Percentiles rank a stretch among this genome's conserved stretches.
These are phyloP conservation scores for Drosophila erecta DNA, from an alignment of 1,140 invertebrate species.

Conservation along the genomic window DNA sequence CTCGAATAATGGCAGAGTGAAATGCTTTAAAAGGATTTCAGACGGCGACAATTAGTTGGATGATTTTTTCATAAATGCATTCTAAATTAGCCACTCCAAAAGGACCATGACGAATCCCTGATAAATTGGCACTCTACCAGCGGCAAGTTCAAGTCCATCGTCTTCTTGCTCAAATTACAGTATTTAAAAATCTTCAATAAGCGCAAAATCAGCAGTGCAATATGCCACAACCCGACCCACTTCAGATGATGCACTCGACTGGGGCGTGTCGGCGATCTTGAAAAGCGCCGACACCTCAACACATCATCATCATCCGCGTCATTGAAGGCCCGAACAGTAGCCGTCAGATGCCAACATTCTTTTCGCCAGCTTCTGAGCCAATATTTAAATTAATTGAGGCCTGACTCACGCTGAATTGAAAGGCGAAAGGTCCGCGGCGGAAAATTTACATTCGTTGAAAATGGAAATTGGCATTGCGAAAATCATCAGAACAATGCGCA, in stretches of 20 bases:
- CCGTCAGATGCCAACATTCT: slow-evolving; percentile 45
- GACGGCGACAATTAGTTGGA: slow-evolving; percentile 55
- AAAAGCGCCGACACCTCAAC: slow-evolving; percentile 53
- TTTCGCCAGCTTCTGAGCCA: slow-evolving; percentile 21
- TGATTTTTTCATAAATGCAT: slow-evolving; percentile 74
- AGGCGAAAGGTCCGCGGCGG: slow-evolving; percentile 8
- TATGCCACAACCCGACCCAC: slow-evolving; percentile 21
- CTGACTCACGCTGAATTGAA: slow-evolving; percentile 31
- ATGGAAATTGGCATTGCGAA: slow-evolving; percentile 35
- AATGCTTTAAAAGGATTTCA: slow-evolving; percentile 45
- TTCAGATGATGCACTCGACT: slow-evolving; percentile 41
- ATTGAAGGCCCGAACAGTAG: slow-evolving; percentile 37
- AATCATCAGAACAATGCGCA: slow-evolving; percentile 22
- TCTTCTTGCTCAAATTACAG: slow-evolving; percentile 56
- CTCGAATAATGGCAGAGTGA: slow-evolving; percentile 26
- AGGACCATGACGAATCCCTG: slow-evolving; percentile 52
- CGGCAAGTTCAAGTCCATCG: slow-evolving; percentile 29
- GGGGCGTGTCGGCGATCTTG: slow-evolving; percentile 34
- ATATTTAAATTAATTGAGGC: slow-evolving; percentile 43
- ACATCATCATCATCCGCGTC: slow-evolving; percentile 31
- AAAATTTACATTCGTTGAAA: slow-evolving; percentile 42
- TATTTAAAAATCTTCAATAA: slow-evolving; percentile 82
- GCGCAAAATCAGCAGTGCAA: slow-evolving; percentile 64
- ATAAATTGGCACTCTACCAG: slow-evolving; percentile 68
- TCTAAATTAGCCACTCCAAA: slow-evolving; percentile 53